These are phyloP conservation scores for Drosophila persimilis DNA, from an alignment of 1,140 invertebrate species.

Conservation along the genomic window DNA sequence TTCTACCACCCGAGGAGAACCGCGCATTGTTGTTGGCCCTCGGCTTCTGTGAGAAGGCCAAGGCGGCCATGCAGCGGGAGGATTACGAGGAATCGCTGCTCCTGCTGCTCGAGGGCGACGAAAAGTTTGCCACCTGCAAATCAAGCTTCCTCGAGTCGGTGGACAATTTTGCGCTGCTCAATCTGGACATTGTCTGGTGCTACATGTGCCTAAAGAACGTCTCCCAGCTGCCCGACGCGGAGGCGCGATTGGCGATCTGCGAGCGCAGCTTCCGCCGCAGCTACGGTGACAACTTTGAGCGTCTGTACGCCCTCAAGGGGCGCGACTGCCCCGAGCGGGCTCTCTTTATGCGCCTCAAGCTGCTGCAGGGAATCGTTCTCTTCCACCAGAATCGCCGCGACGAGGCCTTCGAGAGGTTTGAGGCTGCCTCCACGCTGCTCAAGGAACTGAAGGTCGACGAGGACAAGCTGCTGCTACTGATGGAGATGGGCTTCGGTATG, in stretches of 20 bases:
- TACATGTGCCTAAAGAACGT: conserved; percentile 89
- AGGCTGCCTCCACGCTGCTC: conserved; percentile 86
- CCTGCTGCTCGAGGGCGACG: conserved; percentile 90
- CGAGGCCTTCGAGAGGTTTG: conserved; percentile 85
- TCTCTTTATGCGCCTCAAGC: conserved; percentile 89
- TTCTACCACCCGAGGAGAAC: conserved; percentile 87
- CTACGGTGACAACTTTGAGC: conserved; percentile 89
- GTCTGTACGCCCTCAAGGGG: conserved; percentile 88
- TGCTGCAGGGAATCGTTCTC: conserved; percentile 90
- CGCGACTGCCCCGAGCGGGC: conserved; percentile 87
- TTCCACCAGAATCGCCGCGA: conserved; percentile 88
- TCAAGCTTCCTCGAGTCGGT: conserved; percentile 87
- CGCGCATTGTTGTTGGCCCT: conserved; percentile 88
- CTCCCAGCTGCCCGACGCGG: conserved; percentile 88
- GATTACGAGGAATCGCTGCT: conserved; percentile 88
- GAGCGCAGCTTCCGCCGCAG: conserved; percentile 87
- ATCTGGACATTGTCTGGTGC: conserved; percentile 93
- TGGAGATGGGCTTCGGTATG: conserved; percentile 86
- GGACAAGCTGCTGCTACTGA: conserved; percentile 84
- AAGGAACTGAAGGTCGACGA: conserved; percentile 86
- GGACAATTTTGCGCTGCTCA: conserved; percentile 92
- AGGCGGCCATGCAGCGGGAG: conserved; percentile 86
- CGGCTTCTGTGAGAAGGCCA: conserved; percentile 90
- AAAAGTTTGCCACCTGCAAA: conserved; percentile 88
- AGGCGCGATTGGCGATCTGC: conserved; percentile 86